These are phyloP conservation scores for Upupa epops DNA, from an alignment of 2,113 vertebrate genomes.

Conservation along the genomic window DNA sequence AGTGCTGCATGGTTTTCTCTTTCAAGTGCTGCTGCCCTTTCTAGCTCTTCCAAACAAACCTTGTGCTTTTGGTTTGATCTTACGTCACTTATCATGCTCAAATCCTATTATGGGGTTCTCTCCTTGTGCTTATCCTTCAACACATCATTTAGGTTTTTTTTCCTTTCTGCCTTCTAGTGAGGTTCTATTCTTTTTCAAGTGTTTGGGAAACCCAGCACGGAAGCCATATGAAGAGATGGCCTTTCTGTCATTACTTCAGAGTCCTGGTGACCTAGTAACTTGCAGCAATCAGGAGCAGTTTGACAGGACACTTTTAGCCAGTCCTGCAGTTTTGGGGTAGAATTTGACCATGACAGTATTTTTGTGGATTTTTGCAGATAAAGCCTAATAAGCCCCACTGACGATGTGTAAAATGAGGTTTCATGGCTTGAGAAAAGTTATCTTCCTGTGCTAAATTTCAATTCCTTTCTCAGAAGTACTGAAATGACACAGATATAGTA, in stretches of 20 bases:
- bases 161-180: background rate
- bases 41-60: background rate
- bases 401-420: background rate
- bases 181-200: background rate
- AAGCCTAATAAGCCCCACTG: background rate
- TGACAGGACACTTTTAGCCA: background rate
- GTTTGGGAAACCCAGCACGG: background rate
- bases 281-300: background rate
- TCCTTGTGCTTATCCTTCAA: background rate
- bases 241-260: background rate
- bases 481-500: background rate
- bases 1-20: background rate
- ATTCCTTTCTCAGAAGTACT: background rate
- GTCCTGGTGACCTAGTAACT: background rate
- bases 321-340: background rate
- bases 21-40: background rate
- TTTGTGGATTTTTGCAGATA: background rate
- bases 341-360: background rate
- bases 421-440: background rate
- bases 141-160: background rate
- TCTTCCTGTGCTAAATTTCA: background rate
- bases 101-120: background rate
- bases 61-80: background rate
- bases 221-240: background rate
- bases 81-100: background rate